These are phyloP conservation scores for Drosophila stalkeri DNA, from an alignment of 2,888 invertebrate genomes.

Conservation along the genomic window DNA sequence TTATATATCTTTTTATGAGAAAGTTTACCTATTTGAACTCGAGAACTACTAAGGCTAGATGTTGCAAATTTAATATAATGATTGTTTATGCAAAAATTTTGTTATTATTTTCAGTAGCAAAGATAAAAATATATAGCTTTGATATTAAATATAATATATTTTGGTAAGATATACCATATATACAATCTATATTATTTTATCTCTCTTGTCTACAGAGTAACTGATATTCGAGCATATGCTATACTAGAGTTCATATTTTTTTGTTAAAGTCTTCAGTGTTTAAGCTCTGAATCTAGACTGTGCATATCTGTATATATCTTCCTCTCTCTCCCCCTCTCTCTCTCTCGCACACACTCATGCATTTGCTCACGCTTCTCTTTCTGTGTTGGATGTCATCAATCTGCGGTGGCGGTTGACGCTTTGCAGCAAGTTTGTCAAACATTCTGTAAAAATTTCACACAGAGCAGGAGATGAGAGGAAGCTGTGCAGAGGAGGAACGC, in stretches of 20 bases:
- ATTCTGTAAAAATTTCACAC: conserved; percentile 31
- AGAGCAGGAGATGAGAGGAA: neutral
- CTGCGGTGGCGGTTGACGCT: conserved; percentile 67
- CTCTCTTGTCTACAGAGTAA: neutral
- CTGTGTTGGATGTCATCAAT: conserved; percentile 64
- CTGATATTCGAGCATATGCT: neutral
- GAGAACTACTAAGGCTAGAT: no score
- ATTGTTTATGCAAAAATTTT: no score
- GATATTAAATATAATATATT: no score
- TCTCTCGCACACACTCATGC: neutral
- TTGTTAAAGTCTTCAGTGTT: neutral
- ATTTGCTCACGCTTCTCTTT: neutral
- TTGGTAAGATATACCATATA: no score
- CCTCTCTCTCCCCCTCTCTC: neutral
- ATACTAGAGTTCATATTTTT: neutral
- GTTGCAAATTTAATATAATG: no score
- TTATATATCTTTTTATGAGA: neutral
- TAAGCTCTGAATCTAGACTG: neutral
- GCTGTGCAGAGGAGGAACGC: neutral
- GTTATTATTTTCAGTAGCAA: no score
- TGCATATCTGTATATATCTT: neutral
- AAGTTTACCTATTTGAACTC: neutral
- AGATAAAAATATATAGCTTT: no score
- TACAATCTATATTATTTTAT: no score
- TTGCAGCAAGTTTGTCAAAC: conserved; percentile 70